Evolutionary conservation across 1,140 invertebrate genomes (phyloP).

Genomic region (Stenopsyche tienmushanensis): DNA sequence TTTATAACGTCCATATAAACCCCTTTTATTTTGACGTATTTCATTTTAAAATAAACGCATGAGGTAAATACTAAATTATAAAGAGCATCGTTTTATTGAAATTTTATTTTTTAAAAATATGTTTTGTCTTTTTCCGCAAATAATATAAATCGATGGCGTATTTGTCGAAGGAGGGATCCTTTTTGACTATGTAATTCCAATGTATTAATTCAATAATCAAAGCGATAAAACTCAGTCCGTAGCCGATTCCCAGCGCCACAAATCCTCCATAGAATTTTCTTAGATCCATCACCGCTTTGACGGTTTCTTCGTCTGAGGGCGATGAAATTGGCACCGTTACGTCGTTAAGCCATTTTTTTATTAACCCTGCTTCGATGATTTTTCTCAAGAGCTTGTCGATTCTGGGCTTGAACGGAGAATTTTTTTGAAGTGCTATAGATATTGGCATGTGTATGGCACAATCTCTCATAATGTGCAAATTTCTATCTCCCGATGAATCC

Average conservation of each 20-base stretch:
- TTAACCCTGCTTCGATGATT: conserved; percentile 72
- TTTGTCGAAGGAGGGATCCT: conserved; percentile 70
- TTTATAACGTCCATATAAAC: too few relatives aligned
- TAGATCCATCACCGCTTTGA: conserved; percentile 73
- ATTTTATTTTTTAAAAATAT: conserved; percentile 41
- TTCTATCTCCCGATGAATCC: conserved; percentile 51
- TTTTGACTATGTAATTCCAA: conserved; percentile 65
- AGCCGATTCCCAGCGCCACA: conserved; percentile 68
- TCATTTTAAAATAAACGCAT: too few relatives aligned
- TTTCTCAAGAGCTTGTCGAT: conserved; percentile 66
- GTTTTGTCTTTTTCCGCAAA: conserved; percentile 45
- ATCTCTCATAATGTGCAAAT: conserved; percentile 76
- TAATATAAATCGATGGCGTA: conserved; percentile 62
- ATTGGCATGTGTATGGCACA: conserved; percentile 80
- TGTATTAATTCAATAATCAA: conserved; percentile 64
- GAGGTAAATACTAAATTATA: too few relatives aligned
- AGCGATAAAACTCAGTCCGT: conserved; percentile 59
- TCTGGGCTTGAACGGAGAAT: conserved; percentile 72
- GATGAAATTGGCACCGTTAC: conserved; percentile 59
- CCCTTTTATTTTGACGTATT: too few relatives aligned
- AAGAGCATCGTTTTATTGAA: too few relatives aligned
- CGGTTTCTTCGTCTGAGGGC: conserved; percentile 50
- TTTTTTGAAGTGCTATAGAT: conserved; percentile 76
- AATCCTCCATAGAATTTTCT: conserved; percentile 75
- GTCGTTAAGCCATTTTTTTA: conserved; percentile 78